Percentiles rank a stretch among this genome's conserved stretches.
These are phyloP conservation scores for Lomographa bimaculata DNA, from an alignment of 2,888 invertebrate species.

Conservation along the genomic window DNA sequence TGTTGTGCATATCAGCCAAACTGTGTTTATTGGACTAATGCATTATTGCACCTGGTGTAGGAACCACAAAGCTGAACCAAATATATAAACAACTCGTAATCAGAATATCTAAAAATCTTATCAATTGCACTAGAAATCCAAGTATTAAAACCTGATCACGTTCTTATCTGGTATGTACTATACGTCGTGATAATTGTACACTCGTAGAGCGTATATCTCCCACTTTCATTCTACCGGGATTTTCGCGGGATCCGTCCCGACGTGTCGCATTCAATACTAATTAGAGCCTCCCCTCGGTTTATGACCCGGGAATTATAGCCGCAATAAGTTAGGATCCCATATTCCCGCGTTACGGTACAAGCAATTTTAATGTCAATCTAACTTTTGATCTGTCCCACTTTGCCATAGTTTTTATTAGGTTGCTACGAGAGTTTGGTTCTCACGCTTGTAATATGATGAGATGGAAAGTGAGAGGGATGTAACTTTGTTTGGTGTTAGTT, in stretches of 20 bases:
- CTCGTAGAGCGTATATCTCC: not conserved
- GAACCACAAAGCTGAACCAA: too few relatives aligned
- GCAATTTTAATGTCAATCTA: slow-evolving; percentile 54
- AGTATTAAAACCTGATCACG: too few relatives aligned
- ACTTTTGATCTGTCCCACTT: slow-evolving; percentile 48
- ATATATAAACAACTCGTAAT: too few relatives aligned
- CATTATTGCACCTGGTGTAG: too few relatives aligned
- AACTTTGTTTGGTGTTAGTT: slow-evolving; percentile 12
- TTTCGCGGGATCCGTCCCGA: slow-evolving; percentile 27
- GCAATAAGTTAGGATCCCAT: slow-evolving; percentile 45
- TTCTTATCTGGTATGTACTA: too few relatives aligned
- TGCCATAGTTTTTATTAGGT: slow-evolving; percentile 44
- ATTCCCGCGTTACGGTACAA: slow-evolving; percentile 38
- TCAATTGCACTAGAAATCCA: too few relatives aligned
- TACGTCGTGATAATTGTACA: too few relatives aligned
- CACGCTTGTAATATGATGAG: slow-evolving; percentile 17
- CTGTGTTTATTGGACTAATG: too few relatives aligned
- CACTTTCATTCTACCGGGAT: slow-evolving; percentile 43
- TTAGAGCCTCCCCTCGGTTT: slow-evolving; percentile 47
- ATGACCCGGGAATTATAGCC: slow-evolving; percentile 48
- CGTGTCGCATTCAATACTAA: slow-evolving; percentile 49
- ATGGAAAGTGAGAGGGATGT: not conserved
- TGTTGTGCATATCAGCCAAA: too few relatives aligned
- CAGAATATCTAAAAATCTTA: too few relatives aligned
- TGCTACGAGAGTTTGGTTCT: slow-evolving; percentile 22